phyloP scores from a whole-genome alignment of 2,113 vertebrate genomes.

The Cervus canadensis region DNA sequence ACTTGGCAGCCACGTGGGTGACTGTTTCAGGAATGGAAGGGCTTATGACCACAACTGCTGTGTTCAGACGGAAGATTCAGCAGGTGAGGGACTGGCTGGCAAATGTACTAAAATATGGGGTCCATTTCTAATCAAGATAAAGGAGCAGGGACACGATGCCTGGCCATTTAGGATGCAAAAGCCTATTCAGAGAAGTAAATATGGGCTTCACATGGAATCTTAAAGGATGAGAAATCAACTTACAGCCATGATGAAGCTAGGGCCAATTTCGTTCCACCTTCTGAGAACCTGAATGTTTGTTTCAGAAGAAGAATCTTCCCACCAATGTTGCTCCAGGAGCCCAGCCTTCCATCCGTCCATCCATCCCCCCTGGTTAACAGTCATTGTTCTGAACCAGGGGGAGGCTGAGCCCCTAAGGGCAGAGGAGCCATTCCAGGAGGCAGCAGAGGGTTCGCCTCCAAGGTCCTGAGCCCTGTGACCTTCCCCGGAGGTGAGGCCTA shows the following conservation, averaged over 20 bases:
- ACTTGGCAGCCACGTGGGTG: not conserved
- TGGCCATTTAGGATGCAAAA: not conserved
- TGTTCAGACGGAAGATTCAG: not conserved
- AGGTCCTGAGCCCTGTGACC: rapidly evolving
- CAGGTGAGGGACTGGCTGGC: conserved; percentile 5
- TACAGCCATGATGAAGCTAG: not conserved
- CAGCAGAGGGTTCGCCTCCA: rapidly evolving
- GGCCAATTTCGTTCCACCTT: not conserved
- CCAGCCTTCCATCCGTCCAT: rapidly evolving
- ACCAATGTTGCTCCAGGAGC: not conserved
- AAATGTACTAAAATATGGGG: rapidly evolving
- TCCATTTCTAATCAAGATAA: not conserved
- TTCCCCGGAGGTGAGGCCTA: not conserved
- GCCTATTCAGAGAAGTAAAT: not conserved
- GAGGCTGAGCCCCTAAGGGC: rapidly evolving
- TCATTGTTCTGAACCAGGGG: not conserved
- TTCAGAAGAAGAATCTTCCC: not conserved
- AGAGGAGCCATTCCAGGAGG: rapidly evolving
- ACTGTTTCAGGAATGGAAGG: conserved; percentile 25
- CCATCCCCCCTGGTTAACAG: not conserved
- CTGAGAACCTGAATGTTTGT: not conserved
- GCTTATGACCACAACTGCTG: not conserved
- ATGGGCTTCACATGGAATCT: not conserved
- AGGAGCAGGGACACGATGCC: not conserved
- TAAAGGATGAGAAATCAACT: not conserved